These are phyloP conservation scores for Cryptomyrus ogoouensis DNA, from an alignment of 2,113 vertebrate species.

Conservation along the genomic window DNA sequence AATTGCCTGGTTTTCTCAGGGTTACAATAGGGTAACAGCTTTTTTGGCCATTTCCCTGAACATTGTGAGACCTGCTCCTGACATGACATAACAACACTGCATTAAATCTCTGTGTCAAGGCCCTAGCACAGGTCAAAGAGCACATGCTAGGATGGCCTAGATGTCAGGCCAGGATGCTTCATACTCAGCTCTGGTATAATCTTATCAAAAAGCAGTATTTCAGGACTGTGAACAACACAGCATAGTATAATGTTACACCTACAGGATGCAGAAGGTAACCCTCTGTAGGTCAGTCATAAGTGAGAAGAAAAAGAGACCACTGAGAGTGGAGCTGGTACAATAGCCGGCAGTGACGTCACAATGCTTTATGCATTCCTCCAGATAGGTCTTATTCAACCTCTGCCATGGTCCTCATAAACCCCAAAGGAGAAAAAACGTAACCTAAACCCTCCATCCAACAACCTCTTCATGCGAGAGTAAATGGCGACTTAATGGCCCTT, in stretches of 20 bases:
- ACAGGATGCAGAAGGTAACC: not conserved
- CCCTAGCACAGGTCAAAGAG: not conserved
- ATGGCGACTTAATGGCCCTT: slow-evolving; percentile 13
- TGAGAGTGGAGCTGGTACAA: not conserved
- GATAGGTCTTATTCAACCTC: not conserved
- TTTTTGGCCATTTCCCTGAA: not conserved
- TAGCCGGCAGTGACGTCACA: too few relatives aligned
- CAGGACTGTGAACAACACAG: not conserved
- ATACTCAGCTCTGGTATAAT: not conserved
- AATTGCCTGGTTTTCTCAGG: not conserved
- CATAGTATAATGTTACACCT: not conserved
- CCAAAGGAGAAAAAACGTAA: not conserved
- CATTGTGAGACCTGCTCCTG: not conserved
- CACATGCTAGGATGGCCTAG: not conserved
- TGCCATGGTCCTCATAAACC: not conserved
- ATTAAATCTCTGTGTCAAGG: not conserved
- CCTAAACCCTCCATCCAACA: not conserved
- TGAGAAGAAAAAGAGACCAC: not conserved
- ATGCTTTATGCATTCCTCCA: not conserved
- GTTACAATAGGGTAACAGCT: not conserved
- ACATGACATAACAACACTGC: not conserved
- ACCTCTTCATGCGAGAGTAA: not conserved
- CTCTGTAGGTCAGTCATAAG: not conserved
- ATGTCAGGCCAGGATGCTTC: not conserved
- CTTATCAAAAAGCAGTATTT: not conserved